A percentile compares a stretch with the other conserved stretches of the same genome.
Evolutionary conservation across 2,888 invertebrate species (phyloP).

Genomic region (Merodon equestris): DNA sequence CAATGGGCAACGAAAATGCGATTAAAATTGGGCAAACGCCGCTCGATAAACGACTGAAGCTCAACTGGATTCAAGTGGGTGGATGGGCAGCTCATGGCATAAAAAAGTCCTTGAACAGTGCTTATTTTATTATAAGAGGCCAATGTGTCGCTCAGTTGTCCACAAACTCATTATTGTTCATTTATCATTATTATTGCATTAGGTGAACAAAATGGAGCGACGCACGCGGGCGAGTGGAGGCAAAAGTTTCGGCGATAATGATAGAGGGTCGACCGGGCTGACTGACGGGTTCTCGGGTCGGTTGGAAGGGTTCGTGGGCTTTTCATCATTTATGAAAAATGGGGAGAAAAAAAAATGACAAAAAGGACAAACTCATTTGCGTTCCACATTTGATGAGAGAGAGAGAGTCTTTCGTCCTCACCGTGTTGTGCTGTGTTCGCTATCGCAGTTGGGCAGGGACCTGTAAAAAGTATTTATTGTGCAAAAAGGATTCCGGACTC

Average conservation of each 20-base stretch:
- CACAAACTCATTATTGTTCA: constrained; percentile 68
- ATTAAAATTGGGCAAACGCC: constrained; percentile 58
- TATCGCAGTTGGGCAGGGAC: constrained; percentile 12
- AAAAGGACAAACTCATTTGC: constrained; percentile 67
- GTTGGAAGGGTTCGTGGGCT: too few relatives aligned
- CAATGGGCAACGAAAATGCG: constrained; percentile 64
- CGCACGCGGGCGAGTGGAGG: constrained; percentile 9
- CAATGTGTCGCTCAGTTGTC: constrained; percentile 68
- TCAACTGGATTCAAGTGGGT: neutral
- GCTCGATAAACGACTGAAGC: constrained; percentile 17
- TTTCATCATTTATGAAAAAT: constrained; percentile 63
- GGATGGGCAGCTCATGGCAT: constrained; percentile 15
- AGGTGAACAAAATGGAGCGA: constrained; percentile 24
- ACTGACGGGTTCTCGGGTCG: too few relatives aligned
- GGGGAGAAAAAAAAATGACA: constrained; percentile 56
- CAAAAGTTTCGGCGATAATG: constrained; percentile 9
- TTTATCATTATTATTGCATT: constrained; percentile 69
- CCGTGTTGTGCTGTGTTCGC: neutral
- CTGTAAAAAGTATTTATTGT: constrained; percentile 4
- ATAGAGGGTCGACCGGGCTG: constrained; percentile 5
- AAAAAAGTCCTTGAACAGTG: constrained; percentile 30
- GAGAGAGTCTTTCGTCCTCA: constrained; percentile 4
- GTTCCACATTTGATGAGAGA: constrained; percentile 58
- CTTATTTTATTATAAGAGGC: constrained; percentile 65
- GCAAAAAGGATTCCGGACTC: constrained; percentile 37